phyloP scores from a whole-genome alignment of 2,797 vertebrate species.

The Helicolenus hilgendorfi region DNA sequence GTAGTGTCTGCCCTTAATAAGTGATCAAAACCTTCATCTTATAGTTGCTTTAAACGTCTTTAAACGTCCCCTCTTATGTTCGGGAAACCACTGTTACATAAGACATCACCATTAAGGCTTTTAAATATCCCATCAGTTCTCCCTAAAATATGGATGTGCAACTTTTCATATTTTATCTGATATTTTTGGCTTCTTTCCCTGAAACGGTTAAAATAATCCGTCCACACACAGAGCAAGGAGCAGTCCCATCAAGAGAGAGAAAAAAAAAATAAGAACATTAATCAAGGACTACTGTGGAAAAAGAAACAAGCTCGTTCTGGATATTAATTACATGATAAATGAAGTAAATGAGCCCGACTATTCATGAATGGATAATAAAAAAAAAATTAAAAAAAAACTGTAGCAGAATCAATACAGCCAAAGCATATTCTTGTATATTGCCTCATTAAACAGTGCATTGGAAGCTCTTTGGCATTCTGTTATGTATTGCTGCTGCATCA shows the following conservation, averaged over 20 bases:
- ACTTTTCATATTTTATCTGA: background rate
- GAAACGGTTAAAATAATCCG: conserved; percentile 28
- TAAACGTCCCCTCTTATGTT: background rate
- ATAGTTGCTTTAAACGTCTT: background rate
- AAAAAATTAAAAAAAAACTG: background rate
- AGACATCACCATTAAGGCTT: background rate
- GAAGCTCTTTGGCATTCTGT: conserved; percentile 36
- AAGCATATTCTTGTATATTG: conserved; percentile 41
- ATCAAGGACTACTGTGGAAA: conserved; percentile 35
- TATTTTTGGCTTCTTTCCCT: background rate
- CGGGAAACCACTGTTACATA: background rate
- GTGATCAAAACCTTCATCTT: background rate
- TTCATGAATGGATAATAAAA: conserved; percentile 44
- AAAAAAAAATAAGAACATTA: conserved; percentile 37
- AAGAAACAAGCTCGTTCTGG: conserved; percentile 33
- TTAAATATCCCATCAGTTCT: background rate
- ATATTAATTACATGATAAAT: conserved; percentile 73
- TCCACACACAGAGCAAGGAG: background rate
- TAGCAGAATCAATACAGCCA: conserved; percentile 49
- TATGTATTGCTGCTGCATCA: conserved; percentile 49
- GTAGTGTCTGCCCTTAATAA: background rate
- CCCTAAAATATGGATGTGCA: background rate
- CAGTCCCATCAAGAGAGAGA: background rate
- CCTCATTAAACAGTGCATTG: conserved; percentile 62
- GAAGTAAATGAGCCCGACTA: conserved; percentile 56